Percentiles rank a stretch among this genome's conserved stretches.
Evolutionary conservation across 2,888 invertebrate species (phyloP).

Genomic region (Phania funesta): DNA sequence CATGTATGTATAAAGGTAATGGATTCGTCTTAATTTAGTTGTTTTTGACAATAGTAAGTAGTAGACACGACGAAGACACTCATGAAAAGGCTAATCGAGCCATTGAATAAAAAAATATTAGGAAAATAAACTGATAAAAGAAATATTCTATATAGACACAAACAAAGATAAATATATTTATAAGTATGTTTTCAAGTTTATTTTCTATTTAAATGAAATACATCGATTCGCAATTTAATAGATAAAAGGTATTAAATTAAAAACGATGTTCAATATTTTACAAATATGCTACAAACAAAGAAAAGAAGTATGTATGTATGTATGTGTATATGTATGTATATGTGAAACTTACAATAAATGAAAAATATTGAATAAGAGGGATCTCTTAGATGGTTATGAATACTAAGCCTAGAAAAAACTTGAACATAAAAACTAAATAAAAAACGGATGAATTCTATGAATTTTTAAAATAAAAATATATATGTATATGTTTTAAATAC

Average conservation of each 20-base stretch:
- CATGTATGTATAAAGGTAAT: no score
- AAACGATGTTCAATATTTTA: conserved; percentile 47
- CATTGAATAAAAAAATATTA: no score
- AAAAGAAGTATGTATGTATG: not conserved
- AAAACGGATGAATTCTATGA: conserved; percentile 44
- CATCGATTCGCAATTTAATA: conserved; percentile 33
- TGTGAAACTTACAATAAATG: conserved; percentile 38
- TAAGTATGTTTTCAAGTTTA: no score
- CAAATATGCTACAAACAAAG: conserved; percentile 40
- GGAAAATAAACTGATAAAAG: no score
- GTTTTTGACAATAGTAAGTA: no score
- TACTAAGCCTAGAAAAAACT: conserved; percentile 32
- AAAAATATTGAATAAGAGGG: not conserved
- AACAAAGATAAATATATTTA: no score
- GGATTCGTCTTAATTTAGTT: no score
- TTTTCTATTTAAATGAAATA: conserved; percentile 16
- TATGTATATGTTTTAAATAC: conserved; percentile 46
- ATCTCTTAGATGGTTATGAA: conserved; percentile 37
- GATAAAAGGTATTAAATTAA: not conserved
- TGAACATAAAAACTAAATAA: conserved; percentile 65
- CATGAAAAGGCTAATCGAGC: no score
- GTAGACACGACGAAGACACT: no score
- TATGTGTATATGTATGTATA: not conserved
- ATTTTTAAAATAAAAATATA: conserved; percentile 30
- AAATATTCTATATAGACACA: no score